Evolutionary conservation across 2,888 invertebrate species (phyloP).

Genomic region (Synergus itoensis): DNA sequence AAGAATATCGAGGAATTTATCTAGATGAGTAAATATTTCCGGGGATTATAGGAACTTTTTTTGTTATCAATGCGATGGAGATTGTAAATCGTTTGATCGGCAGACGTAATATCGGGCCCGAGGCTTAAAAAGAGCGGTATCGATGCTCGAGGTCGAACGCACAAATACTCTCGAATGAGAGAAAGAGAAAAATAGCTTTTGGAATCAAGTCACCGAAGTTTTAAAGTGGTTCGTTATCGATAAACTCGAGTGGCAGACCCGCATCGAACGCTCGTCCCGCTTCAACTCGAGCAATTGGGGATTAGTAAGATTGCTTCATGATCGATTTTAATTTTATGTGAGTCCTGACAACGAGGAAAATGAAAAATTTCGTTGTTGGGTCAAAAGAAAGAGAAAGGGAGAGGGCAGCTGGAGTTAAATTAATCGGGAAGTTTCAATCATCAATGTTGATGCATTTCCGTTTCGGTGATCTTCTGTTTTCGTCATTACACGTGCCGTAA

Average conservation of each 20-base stretch:
- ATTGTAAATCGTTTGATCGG: background rate
- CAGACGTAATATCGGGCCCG: background rate
- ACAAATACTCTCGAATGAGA: slow-evolving; percentile 4
- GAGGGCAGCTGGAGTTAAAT: background rate
- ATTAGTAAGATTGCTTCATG: slow-evolving; percentile 32
- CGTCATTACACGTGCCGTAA: slow-evolving; percentile 46
- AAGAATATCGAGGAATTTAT: background rate
- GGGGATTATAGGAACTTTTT: background rate
- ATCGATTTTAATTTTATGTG: slow-evolving; percentile 38
- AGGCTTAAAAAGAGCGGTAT: slow-evolving; percentile 35
- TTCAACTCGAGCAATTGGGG: slow-evolving; percentile 24
- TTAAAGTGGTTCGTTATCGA: slow-evolving; percentile 54
- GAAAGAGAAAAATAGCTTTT: slow-evolving; percentile 1
- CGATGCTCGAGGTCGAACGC: slow-evolving; percentile 13
- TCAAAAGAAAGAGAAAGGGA: slow-evolving; percentile 18
- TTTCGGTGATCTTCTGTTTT: slow-evolving; percentile 46
- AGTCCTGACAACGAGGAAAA: slow-evolving; percentile 8
- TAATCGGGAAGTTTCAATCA: background rate
- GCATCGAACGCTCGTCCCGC: slow-evolving; percentile 17
- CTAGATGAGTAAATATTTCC: slow-evolving; percentile 9
- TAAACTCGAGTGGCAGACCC: slow-evolving; percentile 39
- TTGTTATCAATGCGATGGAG: background rate
- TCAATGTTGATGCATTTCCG: slow-evolving; percentile 12
- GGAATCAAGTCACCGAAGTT: slow-evolving; percentile 51
- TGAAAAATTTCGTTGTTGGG: background rate